A percentile compares a stretch with the other conserved stretches of the same genome.
phyloP scores from a whole-genome alignment of 2,888 invertebrate genomes.

The Autographa pulchrina region DNA sequence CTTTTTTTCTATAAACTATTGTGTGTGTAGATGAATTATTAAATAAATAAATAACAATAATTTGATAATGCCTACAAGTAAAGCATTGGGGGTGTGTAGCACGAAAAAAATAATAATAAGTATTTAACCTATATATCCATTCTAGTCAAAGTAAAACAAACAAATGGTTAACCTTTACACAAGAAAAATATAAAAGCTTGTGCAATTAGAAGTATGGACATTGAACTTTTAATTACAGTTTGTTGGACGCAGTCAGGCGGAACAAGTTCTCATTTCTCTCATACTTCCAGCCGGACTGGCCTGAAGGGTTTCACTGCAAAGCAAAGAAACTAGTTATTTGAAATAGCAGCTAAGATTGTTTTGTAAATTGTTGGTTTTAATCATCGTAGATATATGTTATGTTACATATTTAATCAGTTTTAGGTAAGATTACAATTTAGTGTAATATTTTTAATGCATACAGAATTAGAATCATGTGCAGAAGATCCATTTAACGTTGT shows the following conservation, averaged over 20 bases:
- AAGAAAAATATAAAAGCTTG: slow-evolving; percentile 9
- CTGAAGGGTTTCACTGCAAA: slow-evolving; percentile 16
- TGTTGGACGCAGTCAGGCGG: slow-evolving; percentile 9
- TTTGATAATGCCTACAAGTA: neutral
- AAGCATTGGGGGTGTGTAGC: no score
- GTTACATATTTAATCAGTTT: neutral
- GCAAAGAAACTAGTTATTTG: slow-evolving; percentile 22
- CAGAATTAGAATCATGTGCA: no score
- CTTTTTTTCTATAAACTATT: no score
- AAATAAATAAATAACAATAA: neutral
- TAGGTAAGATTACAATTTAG: no score
- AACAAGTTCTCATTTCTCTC: slow-evolving; percentile 23
- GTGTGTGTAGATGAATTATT: no score
- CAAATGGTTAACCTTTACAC: neutral
- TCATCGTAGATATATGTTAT: neutral
- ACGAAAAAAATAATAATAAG: no score
- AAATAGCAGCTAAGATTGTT: neutral
- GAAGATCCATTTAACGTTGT: no score
- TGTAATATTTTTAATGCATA: no score
- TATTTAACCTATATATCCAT: neutral
- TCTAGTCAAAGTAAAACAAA: neutral
- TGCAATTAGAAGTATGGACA: slow-evolving; percentile 10
- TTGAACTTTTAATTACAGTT: slow-evolving; percentile 30
- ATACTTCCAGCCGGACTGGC: slow-evolving; percentile 21
- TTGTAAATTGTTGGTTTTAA: neutral